Percentiles rank a stretch among this genome's conserved stretches.
These are phyloP conservation scores for Loriculus beryllinus DNA, from an alignment of 2,797 vertebrate species.

Conservation along the genomic window DNA sequence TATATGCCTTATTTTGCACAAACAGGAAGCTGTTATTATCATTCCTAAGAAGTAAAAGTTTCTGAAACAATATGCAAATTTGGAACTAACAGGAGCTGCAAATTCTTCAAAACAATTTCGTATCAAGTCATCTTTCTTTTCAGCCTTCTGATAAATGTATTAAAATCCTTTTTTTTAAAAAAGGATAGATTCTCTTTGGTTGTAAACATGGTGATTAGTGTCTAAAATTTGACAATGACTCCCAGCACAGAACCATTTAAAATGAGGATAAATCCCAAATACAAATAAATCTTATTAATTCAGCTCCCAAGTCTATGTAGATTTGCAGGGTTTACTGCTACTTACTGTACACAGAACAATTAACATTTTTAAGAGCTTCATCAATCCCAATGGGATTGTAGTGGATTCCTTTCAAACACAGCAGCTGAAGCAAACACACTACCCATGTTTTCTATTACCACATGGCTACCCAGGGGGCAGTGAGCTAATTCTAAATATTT, in stretches of 20 bases:
- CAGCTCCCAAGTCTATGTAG: neutral
- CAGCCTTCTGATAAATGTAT: neutral
- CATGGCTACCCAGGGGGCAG: neutral
- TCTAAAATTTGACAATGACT: neutral
- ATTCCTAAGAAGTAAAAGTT: neutral
- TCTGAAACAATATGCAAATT: neutral
- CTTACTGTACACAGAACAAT: slow-evolving; percentile 13
- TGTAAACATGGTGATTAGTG: neutral
- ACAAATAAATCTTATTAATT: slow-evolving; percentile 15
- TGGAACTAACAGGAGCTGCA: neutral
- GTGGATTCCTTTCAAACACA: slow-evolving; percentile 19
- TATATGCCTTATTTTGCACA: neutral
- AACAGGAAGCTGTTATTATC: neutral
- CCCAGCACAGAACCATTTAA: neutral
- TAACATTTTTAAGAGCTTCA: slow-evolving; percentile 31
- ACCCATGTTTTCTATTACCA: neutral
- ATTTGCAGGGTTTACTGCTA: slow-evolving; percentile 8
- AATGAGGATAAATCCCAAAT: neutral
- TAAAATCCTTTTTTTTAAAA: neutral
- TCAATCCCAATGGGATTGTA: neutral
- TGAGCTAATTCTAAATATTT: slow-evolving; percentile 27
- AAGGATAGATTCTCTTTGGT: neutral
- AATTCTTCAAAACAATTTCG: neutral
- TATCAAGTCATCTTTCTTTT: neutral
- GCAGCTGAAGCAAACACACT: slow-evolving; percentile 8